phyloP scores from a whole-genome alignment of 2,888 invertebrate genomes.

The Prosapia bicincta region DNA sequence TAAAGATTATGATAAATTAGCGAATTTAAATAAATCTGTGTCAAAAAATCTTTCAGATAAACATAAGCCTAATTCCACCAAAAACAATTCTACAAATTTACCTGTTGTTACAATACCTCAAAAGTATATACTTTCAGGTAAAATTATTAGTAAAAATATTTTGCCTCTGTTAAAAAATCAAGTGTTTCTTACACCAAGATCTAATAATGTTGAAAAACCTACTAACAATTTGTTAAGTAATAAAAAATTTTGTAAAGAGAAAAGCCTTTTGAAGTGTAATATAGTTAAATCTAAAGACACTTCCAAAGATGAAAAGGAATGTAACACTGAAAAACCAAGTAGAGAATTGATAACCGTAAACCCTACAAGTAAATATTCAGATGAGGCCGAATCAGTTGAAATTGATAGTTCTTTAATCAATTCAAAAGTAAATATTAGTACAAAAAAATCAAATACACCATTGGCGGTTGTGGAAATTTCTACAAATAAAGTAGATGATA shows the following conservation, averaged over 20 bases:
- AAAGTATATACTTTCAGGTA: slow-evolving; percentile 25
- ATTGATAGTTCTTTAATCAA: background rate
- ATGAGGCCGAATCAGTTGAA: background rate
- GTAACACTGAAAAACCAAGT: too few relatives aligned
- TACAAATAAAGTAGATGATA: slow-evolving; percentile 46
- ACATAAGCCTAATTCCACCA: background rate
- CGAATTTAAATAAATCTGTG: background rate
- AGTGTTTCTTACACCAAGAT: background rate
- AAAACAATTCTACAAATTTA: background rate
- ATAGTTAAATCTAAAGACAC: background rate
- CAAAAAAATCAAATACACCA: background rate
- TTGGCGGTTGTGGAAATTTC: slow-evolving; percentile 48
- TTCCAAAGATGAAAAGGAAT: too few relatives aligned
- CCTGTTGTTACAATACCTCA: slow-evolving; percentile 24
- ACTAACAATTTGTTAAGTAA: background rate
- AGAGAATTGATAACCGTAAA: too few relatives aligned
- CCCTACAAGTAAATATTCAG: background rate
- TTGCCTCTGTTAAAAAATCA: slow-evolving; percentile 4
- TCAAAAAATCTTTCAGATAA: background rate
- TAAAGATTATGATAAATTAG: background rate
- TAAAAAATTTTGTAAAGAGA: background rate
- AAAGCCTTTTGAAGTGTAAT: background rate
- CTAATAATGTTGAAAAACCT: background rate
- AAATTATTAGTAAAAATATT: slow-evolving; percentile 20
- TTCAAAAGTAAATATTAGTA: background rate